Evolutionary conservation across 2,113 vertebrate genomes (phyloP), one percentile per base, ranked within the genome.

Genomic region (Leptodactylus fuscus): DNA sequence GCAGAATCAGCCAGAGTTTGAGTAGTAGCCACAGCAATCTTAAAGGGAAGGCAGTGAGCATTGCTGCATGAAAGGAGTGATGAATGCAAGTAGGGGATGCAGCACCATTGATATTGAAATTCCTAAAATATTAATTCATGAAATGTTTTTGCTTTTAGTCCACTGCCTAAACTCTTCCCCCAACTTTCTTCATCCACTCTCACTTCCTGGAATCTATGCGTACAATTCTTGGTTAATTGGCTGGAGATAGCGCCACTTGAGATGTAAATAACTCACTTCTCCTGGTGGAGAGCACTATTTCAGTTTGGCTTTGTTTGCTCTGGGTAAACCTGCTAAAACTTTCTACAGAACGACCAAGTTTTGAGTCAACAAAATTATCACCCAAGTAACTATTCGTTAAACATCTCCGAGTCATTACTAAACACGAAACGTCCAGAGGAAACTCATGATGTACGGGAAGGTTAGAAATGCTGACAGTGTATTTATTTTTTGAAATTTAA

Each of bases 291-390:
- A 67, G 62, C 29, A 2, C 62, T 34, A 34, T 67, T 34, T 67
- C 16, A 6, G 62, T 67, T 36, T 12, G 4, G 13, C 62, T 67
- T 36, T 67, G 62, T 67, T 67, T 67, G 62, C 32, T 36, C 32
- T 67, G 16, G 2, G 62, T 36, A 67, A 67, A 67, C 62, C 7
- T 36, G 18, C 62, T 67, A 3, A 67, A 36, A 67, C 62, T 67
- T 67, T 67, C 62, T 36, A 67, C 29, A 20, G 20, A 67, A 20
- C 62, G 2, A 34, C 62, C 29, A 67, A 67, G 29, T 67, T 32
- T 32, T 67, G 62, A 67, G 62, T 67, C 62, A 67, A 67, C 20
- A 67, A 18, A 20, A 36, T 34, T 36, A 67, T 67, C 62, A 67
- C 62, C 62, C 62, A 67, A 36, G 62, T 34, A 67, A 67, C 15